phyloP scores from a whole-genome alignment of 2,113 vertebrate genomes.

The Rhadina sibilatrix region DNA sequence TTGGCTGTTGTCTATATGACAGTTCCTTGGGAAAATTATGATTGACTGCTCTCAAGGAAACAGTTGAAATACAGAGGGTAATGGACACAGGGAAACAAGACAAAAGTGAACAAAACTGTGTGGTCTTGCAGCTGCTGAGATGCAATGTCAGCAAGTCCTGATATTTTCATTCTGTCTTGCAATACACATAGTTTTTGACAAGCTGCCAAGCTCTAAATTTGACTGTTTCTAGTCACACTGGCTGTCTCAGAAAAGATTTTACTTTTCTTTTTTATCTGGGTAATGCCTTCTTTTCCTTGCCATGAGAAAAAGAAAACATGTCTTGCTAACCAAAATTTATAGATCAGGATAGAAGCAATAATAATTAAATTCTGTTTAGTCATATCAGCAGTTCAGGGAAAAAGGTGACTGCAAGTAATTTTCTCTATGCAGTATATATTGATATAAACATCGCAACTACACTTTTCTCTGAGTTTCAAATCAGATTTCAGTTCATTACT shows the following conservation, averaged over 20 bases:
- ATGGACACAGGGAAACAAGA: background rate
- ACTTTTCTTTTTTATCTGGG: background rate
- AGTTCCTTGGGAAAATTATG: background rate
- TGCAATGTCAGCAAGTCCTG: constrained; percentile 29
- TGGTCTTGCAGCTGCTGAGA: background rate
- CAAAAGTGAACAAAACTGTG: background rate
- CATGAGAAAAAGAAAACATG: background rate
- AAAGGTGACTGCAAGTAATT: background rate
- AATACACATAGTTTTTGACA: constrained; percentile 32
- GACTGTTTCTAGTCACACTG: background rate
- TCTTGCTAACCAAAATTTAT: background rate
- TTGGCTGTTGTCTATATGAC: background rate
- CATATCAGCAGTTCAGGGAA: background rate
- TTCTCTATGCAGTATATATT: background rate
- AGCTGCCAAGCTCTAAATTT: constrained; percentile 3
- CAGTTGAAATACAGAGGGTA: background rate
- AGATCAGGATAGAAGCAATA: background rate
- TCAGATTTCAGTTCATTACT: background rate
- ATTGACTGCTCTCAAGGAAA: background rate
- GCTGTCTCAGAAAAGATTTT: background rate
- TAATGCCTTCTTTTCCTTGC: background rate
- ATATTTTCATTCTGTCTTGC: constrained; percentile 50
- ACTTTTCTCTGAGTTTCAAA: background rate
- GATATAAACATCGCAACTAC: background rate
- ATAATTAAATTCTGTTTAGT: background rate